Evolutionary conservation across 2,113 vertebrate species (phyloP), one percentile per base, ranked within the genome.

Genomic region (Delphinus delphis): DNA sequence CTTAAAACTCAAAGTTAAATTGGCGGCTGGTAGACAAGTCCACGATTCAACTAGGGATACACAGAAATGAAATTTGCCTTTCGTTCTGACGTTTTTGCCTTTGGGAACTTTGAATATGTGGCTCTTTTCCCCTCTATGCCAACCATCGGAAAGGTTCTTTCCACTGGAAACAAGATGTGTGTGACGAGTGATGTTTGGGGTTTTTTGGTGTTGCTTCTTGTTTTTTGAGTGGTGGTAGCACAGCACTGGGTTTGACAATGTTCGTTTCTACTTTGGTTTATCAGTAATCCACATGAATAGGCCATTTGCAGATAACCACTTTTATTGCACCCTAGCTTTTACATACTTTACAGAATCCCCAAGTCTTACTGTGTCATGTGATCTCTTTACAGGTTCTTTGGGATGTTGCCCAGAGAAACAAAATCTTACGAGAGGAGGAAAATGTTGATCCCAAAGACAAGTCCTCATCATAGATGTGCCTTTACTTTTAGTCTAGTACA

Each of bases 1-100:
- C 76, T 98, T 96, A 92, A 97, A 97, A 97, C 91, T 94, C 94
- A 97, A 93, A 97, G 95, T 97, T 83, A 73, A 95, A 87, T 88
- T 9, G 23, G 36, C 63, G 41, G 18, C 1, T 65, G 33, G 33
- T 81, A 93, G 85, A 38, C 71, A 88, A 86, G 67, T 58, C 67
- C 88, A 88, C 17, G 36, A 25, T 87, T 95, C 53, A 73, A 31
- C 44, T 55, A 20, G 58, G 68, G 31, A 81, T 15, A 36, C n/a
- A 58, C 82, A 80, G 77, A 96, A 87, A 80, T 95, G 63, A 70
- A 87, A 70, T 10, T 65, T 62, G 18, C n/a, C 28, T 91, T 96
- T 80, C 38, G 18, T 71, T 70, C 65, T 89, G 28, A 33, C 1
- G 0, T 26, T 77, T 83, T 82, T 36, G 21, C 65, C 84, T 84